These are phyloP conservation scores for Setophaga petechia DNA, from an alignment of 2,113 vertebrate species.

Conservation along the genomic window DNA sequence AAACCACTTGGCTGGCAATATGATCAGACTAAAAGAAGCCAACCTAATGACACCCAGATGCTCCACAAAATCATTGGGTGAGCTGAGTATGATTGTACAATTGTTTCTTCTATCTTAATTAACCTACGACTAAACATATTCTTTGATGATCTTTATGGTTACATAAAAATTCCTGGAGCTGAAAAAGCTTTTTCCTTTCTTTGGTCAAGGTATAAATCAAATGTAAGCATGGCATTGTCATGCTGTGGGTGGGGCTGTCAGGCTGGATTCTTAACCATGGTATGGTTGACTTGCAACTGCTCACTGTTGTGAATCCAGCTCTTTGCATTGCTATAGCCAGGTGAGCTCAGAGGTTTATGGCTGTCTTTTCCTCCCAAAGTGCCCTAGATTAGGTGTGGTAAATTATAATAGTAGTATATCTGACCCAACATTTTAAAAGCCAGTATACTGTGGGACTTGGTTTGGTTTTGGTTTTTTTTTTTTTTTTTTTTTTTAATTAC, in stretches of 20 bases:
- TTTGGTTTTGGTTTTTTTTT: background rate
- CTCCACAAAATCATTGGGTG: background rate
- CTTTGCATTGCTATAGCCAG: background rate
- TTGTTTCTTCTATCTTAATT: background rate
- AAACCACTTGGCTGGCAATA: background rate
- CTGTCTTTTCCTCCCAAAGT: background rate
- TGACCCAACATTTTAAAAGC: background rate
- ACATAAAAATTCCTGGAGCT: background rate
- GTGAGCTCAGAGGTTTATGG: background rate
- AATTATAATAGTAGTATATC: background rate
- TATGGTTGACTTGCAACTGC: background rate
- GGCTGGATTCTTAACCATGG: background rate
- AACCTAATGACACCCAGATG: constrained; percentile 11
- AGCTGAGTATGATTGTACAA: background rate
- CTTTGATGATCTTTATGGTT: background rate
- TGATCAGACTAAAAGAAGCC: background rate
- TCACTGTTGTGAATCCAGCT: background rate
- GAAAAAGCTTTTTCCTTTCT: background rate
- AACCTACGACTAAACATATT: background rate
- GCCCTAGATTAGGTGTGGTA: background rate
- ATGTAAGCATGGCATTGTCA: no score
- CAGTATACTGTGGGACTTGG: background rate
- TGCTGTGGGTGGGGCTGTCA: background rate
- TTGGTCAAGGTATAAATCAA: background rate
- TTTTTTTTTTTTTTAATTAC: background rate